phyloP scores from a whole-genome alignment of 2,113 vertebrate genomes.

The Arenaria interpres region DNA sequence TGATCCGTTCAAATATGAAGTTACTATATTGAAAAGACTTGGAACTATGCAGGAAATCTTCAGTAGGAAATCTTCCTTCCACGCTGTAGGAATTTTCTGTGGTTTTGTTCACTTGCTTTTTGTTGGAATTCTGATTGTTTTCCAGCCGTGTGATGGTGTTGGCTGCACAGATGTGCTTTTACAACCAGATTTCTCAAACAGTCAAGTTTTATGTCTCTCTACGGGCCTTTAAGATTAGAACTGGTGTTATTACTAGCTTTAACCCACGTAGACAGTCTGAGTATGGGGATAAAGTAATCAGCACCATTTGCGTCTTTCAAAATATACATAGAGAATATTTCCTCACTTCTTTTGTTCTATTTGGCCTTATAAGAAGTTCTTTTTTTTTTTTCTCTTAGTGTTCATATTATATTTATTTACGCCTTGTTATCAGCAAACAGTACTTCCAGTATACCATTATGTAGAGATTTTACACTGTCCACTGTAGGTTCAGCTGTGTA shows the following conservation, averaged over 20 bases:
- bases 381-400: not conserved
- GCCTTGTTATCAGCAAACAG: not conserved
- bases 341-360: not conserved
- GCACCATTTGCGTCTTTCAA: slow-evolving; percentile 1
- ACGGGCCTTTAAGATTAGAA: slow-evolving; percentile 60
- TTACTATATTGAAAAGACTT: not conserved
- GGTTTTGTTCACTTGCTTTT: slow-evolving; percentile 50
- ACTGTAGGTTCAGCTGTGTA: not conserved
- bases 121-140: slow-evolving; percentile 45
- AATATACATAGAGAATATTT: not conserved
- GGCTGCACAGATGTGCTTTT: slow-evolving; percentile 62
- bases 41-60: not conserved
- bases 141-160: slow-evolving; percentile 4
- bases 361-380: not conserved
- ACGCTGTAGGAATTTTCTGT: slow-evolving; percentile 1
- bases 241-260: slow-evolving; percentile 51
- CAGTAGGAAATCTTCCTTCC: not conserved
- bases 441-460: not conserved
- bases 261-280: slow-evolving; percentile 36
- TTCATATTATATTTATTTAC: not conserved
- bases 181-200: slow-evolving; percentile 48
- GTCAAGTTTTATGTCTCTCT: slow-evolving; percentile 58
- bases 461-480: not conserved
- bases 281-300: slow-evolving; percentile 41
- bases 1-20: not conserved